Base-by-base conservation (phyloP, 2,113 vertebrate species). In the Balaenoptera acutorostrata region DNA sequence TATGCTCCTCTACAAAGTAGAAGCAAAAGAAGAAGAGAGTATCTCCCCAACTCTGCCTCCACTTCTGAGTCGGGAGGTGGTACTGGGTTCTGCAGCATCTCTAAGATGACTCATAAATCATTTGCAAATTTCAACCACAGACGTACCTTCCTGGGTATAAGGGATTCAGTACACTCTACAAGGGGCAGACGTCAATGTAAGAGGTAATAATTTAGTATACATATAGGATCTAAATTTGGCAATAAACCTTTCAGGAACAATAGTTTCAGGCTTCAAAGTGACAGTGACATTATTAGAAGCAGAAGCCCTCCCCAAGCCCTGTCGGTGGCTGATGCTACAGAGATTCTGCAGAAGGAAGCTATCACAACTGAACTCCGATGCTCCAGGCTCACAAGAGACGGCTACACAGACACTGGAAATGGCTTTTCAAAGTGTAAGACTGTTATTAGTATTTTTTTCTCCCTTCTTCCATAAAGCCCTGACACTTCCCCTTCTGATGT, bases 201-300 rank as follows among this genome's bases (percentile, higher is more conserved):
- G 89, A 93, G 68, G 72, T 87, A 93, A 93, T 93, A 95, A 98
- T 96, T 98, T 94, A 88, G 86, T 71, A 88, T 80, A 98, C 98
- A 95, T 57, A 97, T 12, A 55, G 95, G 97, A 96, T 95, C 90
- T 97, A 92, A 93, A 90, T 97, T 96, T 94, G 88, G 66, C 88
- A 97, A 97, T 96, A 96, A 97, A 97, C 74, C 36, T 94, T 87
- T 94, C 55, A 74, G 72, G 90, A 92, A 98, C 93, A 96, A 68
- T 4, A 3, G 93, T 97, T 91, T 64, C 86, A 97, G 90, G 44
- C 94, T 97, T 98, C 95, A 96, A 96, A 95, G 20, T 90, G 98
- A 98, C 97, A 98, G 95, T 75, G 97, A 78, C 82, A 80, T 98
- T 96, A 98, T 97, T 97, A 98, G 98, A 98, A 97, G 64, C 25